phyloP scores from a whole-genome alignment of 2,888 invertebrate genomes.

The Philhelius pedissequus region DNA sequence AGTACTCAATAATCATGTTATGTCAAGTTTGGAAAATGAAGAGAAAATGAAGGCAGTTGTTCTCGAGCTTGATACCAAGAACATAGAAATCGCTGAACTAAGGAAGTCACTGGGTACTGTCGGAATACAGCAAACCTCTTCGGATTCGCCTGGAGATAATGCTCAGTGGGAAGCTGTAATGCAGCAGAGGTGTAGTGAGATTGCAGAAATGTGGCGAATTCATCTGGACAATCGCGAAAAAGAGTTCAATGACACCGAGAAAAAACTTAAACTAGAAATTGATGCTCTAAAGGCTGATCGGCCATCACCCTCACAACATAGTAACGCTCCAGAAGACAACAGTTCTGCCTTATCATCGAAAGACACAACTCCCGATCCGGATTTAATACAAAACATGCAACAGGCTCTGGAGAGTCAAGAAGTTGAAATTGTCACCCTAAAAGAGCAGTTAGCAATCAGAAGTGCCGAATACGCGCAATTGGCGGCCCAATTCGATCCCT shows the following conservation, averaged over 20 bases:
- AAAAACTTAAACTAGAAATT: slow-evolving; percentile 80
- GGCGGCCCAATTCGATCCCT: slow-evolving; percentile 78
- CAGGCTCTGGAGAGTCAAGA: slow-evolving; percentile 85
- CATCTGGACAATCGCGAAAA: slow-evolving; percentile 83
- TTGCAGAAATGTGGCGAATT: slow-evolving; percentile 85
- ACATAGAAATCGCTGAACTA: slow-evolving; percentile 77
- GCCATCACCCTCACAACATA: slow-evolving; percentile 29
- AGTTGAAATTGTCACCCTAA: slow-evolving; percentile 86
- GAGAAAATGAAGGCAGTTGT: slow-evolving; percentile 75
- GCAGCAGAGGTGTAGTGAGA: slow-evolving; percentile 84
- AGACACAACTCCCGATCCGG: slow-evolving; percentile 68
- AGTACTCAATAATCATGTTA: slow-evolving; percentile 77
- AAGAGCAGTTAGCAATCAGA: slow-evolving; percentile 83
- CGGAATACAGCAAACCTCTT: slow-evolving; percentile 41
- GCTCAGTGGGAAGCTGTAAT: slow-evolving; percentile 80
- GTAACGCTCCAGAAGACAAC: slow-evolving; percentile 8
- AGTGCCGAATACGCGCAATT: slow-evolving; percentile 82
- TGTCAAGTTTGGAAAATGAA: slow-evolving; percentile 75
- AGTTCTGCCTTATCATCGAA: slow-evolving; percentile 69
- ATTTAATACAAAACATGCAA: slow-evolving; percentile 77
- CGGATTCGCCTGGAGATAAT: slow-evolving; percentile 70
- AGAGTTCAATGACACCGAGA: slow-evolving; percentile 81
- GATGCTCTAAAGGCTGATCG: slow-evolving; percentile 74
- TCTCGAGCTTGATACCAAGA: slow-evolving; percentile 76
- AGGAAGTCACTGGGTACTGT: slow-evolving; percentile 73